Conservation (phyloP, 1,140 invertebrate genomes). For the Calosoma granatense region DNA sequence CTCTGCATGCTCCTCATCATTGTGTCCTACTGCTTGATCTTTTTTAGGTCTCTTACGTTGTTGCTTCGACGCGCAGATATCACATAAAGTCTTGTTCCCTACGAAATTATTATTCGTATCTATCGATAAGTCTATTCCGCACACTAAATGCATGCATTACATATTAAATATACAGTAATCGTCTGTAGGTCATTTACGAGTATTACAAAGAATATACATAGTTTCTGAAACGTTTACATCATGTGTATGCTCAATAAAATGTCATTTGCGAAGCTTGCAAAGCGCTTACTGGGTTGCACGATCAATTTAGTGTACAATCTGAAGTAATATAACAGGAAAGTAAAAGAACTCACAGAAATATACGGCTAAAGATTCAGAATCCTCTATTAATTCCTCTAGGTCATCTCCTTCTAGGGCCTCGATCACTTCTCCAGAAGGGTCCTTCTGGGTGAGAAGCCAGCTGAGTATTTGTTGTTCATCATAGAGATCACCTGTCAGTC, state of each 20-base stretch:
- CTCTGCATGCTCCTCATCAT: slow-evolving; percentile 37
- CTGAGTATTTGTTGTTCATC: slow-evolving; percentile 80
- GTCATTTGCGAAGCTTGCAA: no score
- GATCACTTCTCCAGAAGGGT: slow-evolving; percentile 81
- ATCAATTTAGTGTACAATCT: neutral
- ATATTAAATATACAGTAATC: no score
- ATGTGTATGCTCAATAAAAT: no score
- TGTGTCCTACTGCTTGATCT: slow-evolving; percentile 38
- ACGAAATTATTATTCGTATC: slow-evolving; percentile 19
- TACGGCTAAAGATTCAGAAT: slow-evolving; percentile 74
- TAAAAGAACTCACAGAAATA: slow-evolving; percentile 77
- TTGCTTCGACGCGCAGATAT: slow-evolving; percentile 64
- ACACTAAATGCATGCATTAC: neutral
- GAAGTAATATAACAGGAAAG: neutral
- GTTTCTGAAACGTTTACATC: no score
- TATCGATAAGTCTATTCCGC: neutral
- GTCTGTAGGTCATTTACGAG: no score
- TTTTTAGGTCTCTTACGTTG: slow-evolving; percentile 55
- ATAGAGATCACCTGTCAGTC: slow-evolving; percentile 64
- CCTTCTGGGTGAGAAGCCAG: slow-evolving; percentile 85
- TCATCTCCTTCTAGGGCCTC: slow-evolving; percentile 79
- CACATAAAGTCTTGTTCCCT: slow-evolving; percentile 81
- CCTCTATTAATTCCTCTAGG: slow-evolving; percentile 67
- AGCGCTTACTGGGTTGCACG: no score
- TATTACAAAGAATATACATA: no score